A percentile compares a stretch with the other conserved stretches of the same genome.
Conservation (phyloP, 2,113 vertebrate species). For the Gadus chalcogrammus region DNA sequence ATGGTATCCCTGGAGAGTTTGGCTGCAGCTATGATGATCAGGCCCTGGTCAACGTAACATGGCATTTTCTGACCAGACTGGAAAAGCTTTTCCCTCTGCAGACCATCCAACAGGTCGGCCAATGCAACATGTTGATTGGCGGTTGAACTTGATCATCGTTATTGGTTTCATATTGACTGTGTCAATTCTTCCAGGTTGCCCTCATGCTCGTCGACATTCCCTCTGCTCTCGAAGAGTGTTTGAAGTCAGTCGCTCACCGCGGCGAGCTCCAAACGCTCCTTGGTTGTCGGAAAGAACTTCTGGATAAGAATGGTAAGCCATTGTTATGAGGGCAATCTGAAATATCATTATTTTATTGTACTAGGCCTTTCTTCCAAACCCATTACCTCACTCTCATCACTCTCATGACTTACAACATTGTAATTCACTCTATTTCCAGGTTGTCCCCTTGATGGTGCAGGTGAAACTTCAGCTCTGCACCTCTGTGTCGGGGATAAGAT, state of each 20-base stretch:
- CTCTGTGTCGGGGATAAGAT: constrained; percentile 5
- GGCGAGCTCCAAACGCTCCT: constrained; percentile 50
- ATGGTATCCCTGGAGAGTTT: constrained; percentile 66
- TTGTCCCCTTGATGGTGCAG: constrained; percentile 23
- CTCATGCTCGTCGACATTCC: constrained; percentile 36
- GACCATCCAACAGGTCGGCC: constrained; percentile 49
- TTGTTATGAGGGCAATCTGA: neutral
- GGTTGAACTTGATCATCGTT: neutral
- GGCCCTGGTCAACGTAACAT: constrained; percentile 63
- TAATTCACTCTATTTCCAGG: constrained; percentile 30
- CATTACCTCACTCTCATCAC: neutral
- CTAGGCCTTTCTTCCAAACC: neutral
- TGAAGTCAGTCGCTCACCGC: constrained; percentile 31
- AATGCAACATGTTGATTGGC: neutral
- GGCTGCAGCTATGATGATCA: constrained; percentile 65
- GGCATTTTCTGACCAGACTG: constrained; percentile 70
- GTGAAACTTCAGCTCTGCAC: constrained; percentile 46
- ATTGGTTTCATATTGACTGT: neutral
- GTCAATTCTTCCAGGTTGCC: constrained; percentile 30
- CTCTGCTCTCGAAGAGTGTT: constrained; percentile 38
- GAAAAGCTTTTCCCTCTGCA: constrained; percentile 56
- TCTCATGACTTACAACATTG: neutral
- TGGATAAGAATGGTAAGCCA: constrained; percentile 38
- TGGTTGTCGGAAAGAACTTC: constrained; percentile 38
- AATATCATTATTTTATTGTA: neutral